These are phyloP conservation scores for Anorthoa munda DNA, from an alignment of 2,888 invertebrate genomes.

Conservation along the genomic window DNA sequence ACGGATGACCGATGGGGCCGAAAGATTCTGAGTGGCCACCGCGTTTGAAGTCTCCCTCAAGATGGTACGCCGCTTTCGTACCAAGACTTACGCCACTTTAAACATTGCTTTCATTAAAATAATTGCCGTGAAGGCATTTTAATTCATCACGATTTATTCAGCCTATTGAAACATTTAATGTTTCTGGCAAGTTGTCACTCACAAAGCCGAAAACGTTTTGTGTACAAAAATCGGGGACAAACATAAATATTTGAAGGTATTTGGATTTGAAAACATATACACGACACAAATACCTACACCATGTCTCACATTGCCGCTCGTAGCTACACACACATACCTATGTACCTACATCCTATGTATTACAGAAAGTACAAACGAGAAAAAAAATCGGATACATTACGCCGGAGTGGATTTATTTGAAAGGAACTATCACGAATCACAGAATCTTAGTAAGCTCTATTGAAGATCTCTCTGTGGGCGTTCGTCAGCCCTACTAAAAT, in stretches of 20 bases:
- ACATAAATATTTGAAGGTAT: conserved; percentile 6
- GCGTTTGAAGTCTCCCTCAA: no score
- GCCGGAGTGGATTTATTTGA: background rate
- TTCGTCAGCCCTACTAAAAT: conserved; percentile 19
- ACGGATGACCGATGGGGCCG: no score
- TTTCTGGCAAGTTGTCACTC: conserved; percentile 9
- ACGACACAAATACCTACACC: conserved; percentile 9
- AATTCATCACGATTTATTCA: background rate
- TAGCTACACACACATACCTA: background rate
- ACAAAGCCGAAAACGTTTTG: conserved; percentile 1
- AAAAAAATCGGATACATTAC: background rate
- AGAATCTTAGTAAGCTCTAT: conserved; percentile 3
- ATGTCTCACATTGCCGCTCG: background rate
- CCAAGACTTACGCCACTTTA: no score
- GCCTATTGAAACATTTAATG: background rate
- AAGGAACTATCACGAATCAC: background rate
- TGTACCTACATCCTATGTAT: background rate
- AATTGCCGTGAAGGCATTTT: background rate
- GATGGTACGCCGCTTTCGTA: no score
- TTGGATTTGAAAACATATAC: no score
- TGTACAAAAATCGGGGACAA: conserved; percentile 13
- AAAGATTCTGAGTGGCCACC: background rate
- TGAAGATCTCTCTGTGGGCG: no score
- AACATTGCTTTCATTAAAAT: background rate
- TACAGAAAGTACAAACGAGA: background rate